Evolutionary conservation across 2,113 vertebrate species (phyloP), one percentile per base, ranked within the genome.

Genomic region (Nyctibius bracteatus): DNA sequence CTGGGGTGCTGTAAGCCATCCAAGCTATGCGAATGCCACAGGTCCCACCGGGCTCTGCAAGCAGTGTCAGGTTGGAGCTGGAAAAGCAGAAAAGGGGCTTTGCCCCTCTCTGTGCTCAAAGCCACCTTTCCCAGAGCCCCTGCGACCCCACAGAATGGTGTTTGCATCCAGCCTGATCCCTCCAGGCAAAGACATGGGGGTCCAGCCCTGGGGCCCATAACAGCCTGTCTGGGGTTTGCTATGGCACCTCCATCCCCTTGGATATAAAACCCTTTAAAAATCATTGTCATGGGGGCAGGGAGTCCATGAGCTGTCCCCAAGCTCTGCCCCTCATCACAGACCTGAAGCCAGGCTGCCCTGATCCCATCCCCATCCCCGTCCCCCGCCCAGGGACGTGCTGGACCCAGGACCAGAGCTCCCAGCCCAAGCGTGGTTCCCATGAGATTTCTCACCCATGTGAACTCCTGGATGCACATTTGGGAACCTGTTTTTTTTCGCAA

Each of bases 401-500:
- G 41, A 63, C 27, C 8, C 5, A 8, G 28, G 27, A 12, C 2
- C 28, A 28, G 16, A 57, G 25, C 12, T 92, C 46, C 47, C n/a
- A 49, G 19, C 28, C 22, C 4, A 2, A 18, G 5, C 4, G 5
- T 4, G 2, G 12, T 49, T 77, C 79, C 54, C 72, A 21, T 37
- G 57, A 28, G 25, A 71, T 70, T 67, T 68, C 74, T 61, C 39
- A 41, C n/a, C 68, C 30, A 7, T 2, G 1, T 51, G 33, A 90
- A 33, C 39, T 93, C 62, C 31, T n/a, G 46, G 74, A 58, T 57
- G 35, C 31, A n/a, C 10, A 1, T 94, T 95, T 66, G 54, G 47
- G 75, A 96, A 88, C 68, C 54, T 74, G 17, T 0, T 39, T 90
- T 68, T 87, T 87, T 83, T 62, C 81, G 68, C 61, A 62, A 72